Evolutionary conservation across 2,888 invertebrate genomes (phyloP), one percentile per base, ranked within the genome.

Genomic region (Drosophila mimetica): DNA sequence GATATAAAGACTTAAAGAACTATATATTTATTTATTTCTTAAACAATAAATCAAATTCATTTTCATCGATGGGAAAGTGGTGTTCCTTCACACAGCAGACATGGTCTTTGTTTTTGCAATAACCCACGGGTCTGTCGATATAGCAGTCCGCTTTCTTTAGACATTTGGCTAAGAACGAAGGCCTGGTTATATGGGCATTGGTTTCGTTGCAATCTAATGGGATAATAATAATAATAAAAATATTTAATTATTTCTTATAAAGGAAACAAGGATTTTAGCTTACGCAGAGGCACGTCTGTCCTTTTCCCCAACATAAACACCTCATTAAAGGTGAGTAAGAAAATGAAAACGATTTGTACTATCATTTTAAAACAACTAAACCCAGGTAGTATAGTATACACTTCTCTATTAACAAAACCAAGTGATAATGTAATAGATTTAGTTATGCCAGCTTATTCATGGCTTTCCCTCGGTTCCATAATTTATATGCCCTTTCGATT

Each of bases 401-500:
- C n/a, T n/a, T n/a, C n/a, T n/a, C n/a, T n/a, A n/a, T n/a, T n/a
- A n/a, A n/a, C n/a, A n/a, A n/a, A n/a, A 2, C 16, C 13, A 30
- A 30, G 16, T 7, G 30, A 7, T 13, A 18, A 30, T 44, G 11
- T 11, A 46, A 46, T 16, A 16, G 6, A 2, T 3, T 46, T 13
- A 3, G 46, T 18, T 30, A 16, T 30, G 46, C 30, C 46, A 13
- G 13, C 13, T 30, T 46, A 18, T 64, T 37, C 37, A 57, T 28
- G 28, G 42, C 13, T 11, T 30, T 18, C n/a, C 25, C 4, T 11
- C 34, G 16, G 28, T 18, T 11, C 16, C 30, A 60, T 48, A 58
- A 58, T 36, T 59, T 71, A 47, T 22, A 47, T 47, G 28, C 20
- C 60, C 16, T 30, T 52, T 46, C 30, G 59, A 46, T 59, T 71